Conservation (phyloP, 2,888 invertebrate species). For the Microchrysa polita region DNA sequence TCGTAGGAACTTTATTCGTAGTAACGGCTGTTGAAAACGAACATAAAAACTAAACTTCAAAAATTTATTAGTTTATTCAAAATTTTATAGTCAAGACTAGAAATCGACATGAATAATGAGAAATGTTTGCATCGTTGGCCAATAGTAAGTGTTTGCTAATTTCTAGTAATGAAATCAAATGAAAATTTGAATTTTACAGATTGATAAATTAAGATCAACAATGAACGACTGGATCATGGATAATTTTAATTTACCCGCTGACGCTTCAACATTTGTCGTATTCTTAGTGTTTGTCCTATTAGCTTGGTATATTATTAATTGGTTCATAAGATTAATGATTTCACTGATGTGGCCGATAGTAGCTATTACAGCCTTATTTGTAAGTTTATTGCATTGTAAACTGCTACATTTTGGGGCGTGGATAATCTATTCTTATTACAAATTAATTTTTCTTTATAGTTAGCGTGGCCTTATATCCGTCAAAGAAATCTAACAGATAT, state of each 20-base stretch:
- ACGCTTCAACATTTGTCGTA: slow-evolving; percentile 39
- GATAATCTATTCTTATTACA: too few relatives aligned
- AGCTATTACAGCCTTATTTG: slow-evolving; percentile 23
- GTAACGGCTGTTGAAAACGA: too few relatives aligned
- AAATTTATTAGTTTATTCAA: too few relatives aligned
- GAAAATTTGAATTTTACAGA: slow-evolving; percentile 18
- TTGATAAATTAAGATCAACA: slow-evolving; percentile 26
- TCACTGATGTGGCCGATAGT: slow-evolving; percentile 44
- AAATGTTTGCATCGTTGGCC: slow-evolving; percentile 7
- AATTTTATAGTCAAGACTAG: background rate
- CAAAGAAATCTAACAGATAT: slow-evolving; percentile 23
- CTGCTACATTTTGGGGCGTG: too few relatives aligned
- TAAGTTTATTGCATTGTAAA: slow-evolving; percentile 10
- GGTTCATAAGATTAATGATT: slow-evolving; percentile 41
- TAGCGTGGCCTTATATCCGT: slow-evolving; percentile 25
- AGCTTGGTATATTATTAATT: slow-evolving; percentile 45
- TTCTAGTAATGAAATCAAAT: too few relatives aligned
- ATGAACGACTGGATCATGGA: slow-evolving; percentile 46
- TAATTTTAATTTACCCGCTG: slow-evolving; percentile 42
- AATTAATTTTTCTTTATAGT: slow-evolving; percentile 16
- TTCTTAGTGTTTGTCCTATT: slow-evolving; percentile 30
- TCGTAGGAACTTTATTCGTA: background rate
- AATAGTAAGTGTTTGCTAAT: slow-evolving; percentile 14
- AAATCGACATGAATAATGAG: slow-evolving; percentile 11
- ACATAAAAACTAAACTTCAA: too few relatives aligned